Evolutionary conservation across 2,888 invertebrate genomes (phyloP), one percentile per base, ranked within the genome.

Genomic region (Ophion obscuratus): DNA sequence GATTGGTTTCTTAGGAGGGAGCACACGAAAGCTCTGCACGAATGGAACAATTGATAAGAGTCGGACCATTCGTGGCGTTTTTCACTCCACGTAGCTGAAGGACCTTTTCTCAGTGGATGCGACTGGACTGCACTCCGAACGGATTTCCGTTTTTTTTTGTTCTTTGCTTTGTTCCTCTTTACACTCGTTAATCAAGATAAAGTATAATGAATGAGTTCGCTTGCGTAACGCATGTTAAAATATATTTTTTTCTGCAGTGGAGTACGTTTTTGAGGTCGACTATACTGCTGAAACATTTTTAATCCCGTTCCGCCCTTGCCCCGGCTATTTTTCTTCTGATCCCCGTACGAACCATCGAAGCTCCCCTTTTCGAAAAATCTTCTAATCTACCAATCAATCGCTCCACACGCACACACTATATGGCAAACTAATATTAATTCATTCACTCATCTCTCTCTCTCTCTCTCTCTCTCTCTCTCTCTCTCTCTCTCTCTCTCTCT

Each of bases 361-460:
- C 36, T 17, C 44, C 67, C 78, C 44, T 64, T 27, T 47, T 77
- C 27, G 61, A 78, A 47, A 67, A 77, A 76, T n/a, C 66, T 66
- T 61, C 61, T 70, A 75, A 80, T 80, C 80, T 66, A 64, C 71
- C 76, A 77, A 81, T 81, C 71, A 73, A 73, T 81, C 73, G 40
- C 14, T 71, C 40, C 64, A 44, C 40, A 70, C n/a, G 53, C 20
- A 64, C 11, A 44, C 5, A 17, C 53, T 53, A 40, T 36, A 53
- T n/a, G 14, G 11, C 31, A 31, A 64, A 47, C 47, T 53, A 64
- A 70, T 77, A 70, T 70, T 77, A 44, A 64, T 70, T 80, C 64
- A 57, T 27, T 82, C 81, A 66, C 53, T 75, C 66, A 20, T 67
- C 77, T 47, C 47, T 62, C 76, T 71, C 76, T 77, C 73, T 77